Conservation (phyloP, 1,140 invertebrate species). For the Uloborus diversus region DNA sequence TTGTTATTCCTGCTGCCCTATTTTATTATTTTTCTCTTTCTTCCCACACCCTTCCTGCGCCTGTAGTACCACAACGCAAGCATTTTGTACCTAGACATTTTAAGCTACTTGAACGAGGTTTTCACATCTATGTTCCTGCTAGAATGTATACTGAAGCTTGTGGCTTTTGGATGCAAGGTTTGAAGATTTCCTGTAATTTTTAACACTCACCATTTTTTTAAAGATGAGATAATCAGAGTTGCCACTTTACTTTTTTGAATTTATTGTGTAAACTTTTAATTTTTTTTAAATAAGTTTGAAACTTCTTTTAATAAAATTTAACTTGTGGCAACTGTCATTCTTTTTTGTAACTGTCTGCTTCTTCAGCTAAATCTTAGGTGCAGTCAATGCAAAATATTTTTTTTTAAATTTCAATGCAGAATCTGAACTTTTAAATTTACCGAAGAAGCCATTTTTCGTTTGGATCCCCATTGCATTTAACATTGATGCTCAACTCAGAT, state of each 20-base stretch:
- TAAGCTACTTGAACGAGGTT: constrained; percentile 90
- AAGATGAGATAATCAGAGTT: not conserved
- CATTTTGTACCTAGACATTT: constrained; percentile 81
- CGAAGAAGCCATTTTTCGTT: too few species aligned
- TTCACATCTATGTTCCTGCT: constrained; percentile 95
- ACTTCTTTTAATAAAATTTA: not conserved
- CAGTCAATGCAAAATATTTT: not conserved
- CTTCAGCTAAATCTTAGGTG: not conserved
- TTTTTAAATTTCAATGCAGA: not conserved
- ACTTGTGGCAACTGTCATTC: not conserved
- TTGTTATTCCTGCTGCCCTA: constrained; percentile 50
- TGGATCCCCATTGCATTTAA: too few species aligned
- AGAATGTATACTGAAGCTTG: constrained; percentile 95
- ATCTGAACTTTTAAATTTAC: too few species aligned
- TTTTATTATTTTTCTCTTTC: constrained; percentile 47
- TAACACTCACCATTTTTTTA: constrained; percentile 1
- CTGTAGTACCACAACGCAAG: constrained; percentile 89
- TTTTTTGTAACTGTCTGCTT: not conserved
- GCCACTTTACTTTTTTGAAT: not conserved
- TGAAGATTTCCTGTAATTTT: constrained; percentile 54
- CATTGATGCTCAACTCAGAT: too few species aligned
- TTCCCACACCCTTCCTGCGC: constrained; percentile 56
- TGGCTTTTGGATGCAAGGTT: constrained; percentile 96
- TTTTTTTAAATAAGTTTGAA: not conserved
- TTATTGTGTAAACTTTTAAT: not conserved